Evolutionary conservation across 2,888 invertebrate genomes (phyloP), one percentile per base, ranked within the genome.

Genomic region (Eurois occulta): DNA sequence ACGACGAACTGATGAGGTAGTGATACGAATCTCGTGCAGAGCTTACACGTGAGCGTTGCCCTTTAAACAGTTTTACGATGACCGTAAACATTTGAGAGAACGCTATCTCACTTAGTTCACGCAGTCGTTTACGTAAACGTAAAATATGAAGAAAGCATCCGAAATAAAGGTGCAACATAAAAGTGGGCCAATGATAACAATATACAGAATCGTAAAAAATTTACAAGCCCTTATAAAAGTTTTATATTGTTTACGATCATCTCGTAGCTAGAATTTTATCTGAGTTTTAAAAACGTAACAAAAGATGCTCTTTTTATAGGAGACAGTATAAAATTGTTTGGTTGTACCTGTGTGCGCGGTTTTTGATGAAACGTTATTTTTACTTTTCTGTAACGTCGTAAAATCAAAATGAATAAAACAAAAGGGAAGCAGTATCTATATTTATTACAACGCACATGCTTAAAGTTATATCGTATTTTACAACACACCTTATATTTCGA

Each of bases 161-260:
- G 81, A 91, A 92, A 92, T 91, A 91, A 91, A 92, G 91, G 91
- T 91, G 89, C 81, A 85, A 74, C 87, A 86, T 92, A 91, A 92
- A 92, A 91, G 80, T 87, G 86, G 87, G 77, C 80, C 80, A 85
- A 89, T 90, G 91, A 92, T 92, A 92, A 91, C 92, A 90, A 88
- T 91, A 91, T 86, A 89, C 78, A 70, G 75, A 74, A 72, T 48
- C 81, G 84, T 86, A 90, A 92, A 91, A 91, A 91, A 88, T 92
- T 90, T 91, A 90, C 86, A 91, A 80, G 80, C 79, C 72, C 74
- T 86, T 88, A 87, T 91, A 87, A 90, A 91, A 90, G 71, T 91
- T 91, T 90, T 91, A 91, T 91, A 89, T 86, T 86, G 88, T 91
- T 90, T 89, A 87, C 81, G 86, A 87, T 86, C 81, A 86, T 87